Base-by-base conservation (phyloP, 2,797 vertebrate genomes). In the Podargus strigoides region DNA sequence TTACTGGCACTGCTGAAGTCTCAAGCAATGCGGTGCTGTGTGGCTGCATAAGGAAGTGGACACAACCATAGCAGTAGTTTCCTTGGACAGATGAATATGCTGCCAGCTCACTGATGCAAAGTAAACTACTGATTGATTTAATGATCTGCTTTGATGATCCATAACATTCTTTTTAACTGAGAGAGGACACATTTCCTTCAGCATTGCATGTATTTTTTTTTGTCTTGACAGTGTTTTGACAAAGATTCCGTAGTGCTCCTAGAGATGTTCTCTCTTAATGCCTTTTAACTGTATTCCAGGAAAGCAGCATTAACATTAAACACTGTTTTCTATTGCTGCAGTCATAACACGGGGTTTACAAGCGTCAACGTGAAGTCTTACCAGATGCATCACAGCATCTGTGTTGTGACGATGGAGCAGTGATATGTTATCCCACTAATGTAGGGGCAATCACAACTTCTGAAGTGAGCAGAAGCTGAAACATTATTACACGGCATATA, bases 301-400 rank as follows among this genome's bases (percentile, higher is more conserved):
- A 91, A 76, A 91, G 77, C 41, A 56, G 53, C 74, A 90, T 60
- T 95, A 91, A 28, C 93, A 74, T 56, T 79, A 77, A 94, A 70
- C 70, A 70, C 89, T 68, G 85, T 87, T 97, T 91, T 55, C 83
- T 90, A 5, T 44, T 85, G 67, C 81, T 88, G 85, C 82, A 96
- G 59, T 96, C 91, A 70, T 88, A 95, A 93, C 89, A 88, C 3
- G 8, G 67, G 67, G 44, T 85, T 91, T 94, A 79, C 85, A 90
- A 53, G 63, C 28, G 3, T 73, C 89, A 82, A 0, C 0, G 1
- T 72, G 79, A 96, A 89, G 41, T 41, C 83, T 86, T 91, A 78
- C 72, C 94, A 95, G 79, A 91, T 91, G 91, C 52, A 93, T 66
- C 87, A 55, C 64, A 85, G 76, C 92, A 81, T 92, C 92, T 96